Base-by-base conservation (phyloP, 1,140 invertebrate genomes). In the Drosophila triauraria region DNA sequence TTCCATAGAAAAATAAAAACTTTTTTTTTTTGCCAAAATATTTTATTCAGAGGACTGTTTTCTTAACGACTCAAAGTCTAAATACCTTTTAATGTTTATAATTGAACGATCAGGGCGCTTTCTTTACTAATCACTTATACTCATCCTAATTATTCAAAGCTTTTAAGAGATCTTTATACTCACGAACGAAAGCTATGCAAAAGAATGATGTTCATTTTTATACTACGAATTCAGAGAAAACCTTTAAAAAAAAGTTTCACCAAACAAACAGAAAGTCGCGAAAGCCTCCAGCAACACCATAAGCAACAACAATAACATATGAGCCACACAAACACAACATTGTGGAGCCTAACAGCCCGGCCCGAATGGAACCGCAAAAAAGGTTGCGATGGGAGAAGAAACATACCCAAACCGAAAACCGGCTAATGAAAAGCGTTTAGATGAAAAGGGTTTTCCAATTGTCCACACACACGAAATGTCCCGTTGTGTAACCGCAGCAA, bases 191-290 rank as follows among this genome's bases (percentile, higher is more conserved):
- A 69, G 43, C 48, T 32, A 60, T n/a, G 20, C 12, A 43, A 56
- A 35, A 77, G 61, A 77, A 79, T 61, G 74, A 79, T 80, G 58
- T 57, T 58, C 40, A 47, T 80, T 51, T 72, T 76, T 74, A 69
- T 75, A 81, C 69, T 70, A 71, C 59, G 53, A 70, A 72, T 82
- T 87, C 77, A 80, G 70, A 78, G 63, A 62, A 88, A 81, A 86
- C 83, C 83, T 86, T 88, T 38, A 40, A 50, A 82, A 85, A 87
- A 82, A 75, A 86, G 80, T 86, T 86, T 86, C 83, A 83, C 83
- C 83, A 86, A 86, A 86, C 83, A 86, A 86, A 86, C 83, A 83
- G 83, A 86, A 86, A 83, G 83, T 78, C 80, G 83, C 83, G 83
- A 86, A 86, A 86, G 83, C 84, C 69, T 54, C 67, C 56, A 57